These are phyloP conservation scores for Radopholus similis DNA, from an alignment of 1,140 invertebrate genomes.

Conservation along the genomic window DNA sequence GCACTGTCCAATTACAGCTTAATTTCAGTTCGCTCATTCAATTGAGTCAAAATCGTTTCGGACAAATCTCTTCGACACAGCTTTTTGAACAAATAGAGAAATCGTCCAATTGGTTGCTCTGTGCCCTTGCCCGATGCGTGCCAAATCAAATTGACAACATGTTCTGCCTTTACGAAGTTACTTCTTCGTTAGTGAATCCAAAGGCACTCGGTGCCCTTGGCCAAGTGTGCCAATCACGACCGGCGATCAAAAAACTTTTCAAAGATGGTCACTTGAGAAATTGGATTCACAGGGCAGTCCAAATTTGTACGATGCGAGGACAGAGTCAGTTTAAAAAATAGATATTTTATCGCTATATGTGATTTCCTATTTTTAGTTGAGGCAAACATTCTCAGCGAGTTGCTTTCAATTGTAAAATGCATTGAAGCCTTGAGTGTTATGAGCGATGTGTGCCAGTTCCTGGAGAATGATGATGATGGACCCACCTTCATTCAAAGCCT, in stretches of 20 bases:
- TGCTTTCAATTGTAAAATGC: background rate
- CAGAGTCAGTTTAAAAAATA: too few species aligned
- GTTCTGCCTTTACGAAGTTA: slow-evolving; percentile 3
- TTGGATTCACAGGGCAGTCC: slow-evolving; percentile 20
- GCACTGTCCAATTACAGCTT: background rate
- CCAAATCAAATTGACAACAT: slow-evolving; percentile 12
- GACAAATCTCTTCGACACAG: background rate
- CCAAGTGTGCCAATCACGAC: slow-evolving; percentile 23
- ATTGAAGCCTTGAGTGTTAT: slow-evolving; percentile 24
- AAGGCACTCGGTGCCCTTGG: slow-evolving; percentile 6
- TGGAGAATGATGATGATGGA: slow-evolving; percentile 19
- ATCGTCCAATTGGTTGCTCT: slow-evolving; percentile 26
- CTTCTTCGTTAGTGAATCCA: background rate
- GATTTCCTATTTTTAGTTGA: background rate
- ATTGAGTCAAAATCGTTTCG: background rate
- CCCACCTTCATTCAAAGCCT: slow-evolving; percentile 11
- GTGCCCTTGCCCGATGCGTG: slow-evolving; percentile 16
- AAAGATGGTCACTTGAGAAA: background rate
- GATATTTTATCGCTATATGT: background rate
- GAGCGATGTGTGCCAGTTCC: slow-evolving; percentile 19
- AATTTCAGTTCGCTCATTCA: background rate
- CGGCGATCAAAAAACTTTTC: slow-evolving; percentile 12
- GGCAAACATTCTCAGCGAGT: background rate
- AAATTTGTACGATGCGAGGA: slow-evolving; percentile 21
- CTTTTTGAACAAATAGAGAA: background rate